These are phyloP conservation scores for Phasia obesa DNA, from an alignment of 2,888 invertebrate genomes.

Conservation along the genomic window DNA sequence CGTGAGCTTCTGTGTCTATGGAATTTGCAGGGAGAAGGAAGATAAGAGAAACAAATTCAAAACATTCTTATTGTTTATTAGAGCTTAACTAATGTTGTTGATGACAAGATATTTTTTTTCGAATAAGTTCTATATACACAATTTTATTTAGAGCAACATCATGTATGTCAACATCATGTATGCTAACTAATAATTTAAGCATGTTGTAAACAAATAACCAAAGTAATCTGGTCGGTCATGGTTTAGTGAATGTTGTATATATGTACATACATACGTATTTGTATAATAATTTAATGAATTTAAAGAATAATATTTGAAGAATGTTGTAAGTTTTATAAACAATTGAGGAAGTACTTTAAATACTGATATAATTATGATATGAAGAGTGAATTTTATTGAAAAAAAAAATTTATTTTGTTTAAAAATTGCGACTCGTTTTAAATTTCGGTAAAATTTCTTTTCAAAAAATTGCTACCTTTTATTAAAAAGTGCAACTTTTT, in stretches of 20 bases:
- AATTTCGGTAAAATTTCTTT: too few species aligned
- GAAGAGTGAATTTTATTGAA: background rate
- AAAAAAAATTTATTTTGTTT: too few species aligned
- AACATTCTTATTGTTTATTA: slow-evolving; percentile 64
- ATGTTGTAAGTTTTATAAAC: background rate
- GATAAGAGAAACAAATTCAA: background rate
- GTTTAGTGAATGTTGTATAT: slow-evolving; percentile 33
- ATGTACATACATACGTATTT: too few species aligned
- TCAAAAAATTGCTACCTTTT: too few species aligned
- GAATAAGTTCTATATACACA: slow-evolving; percentile 5
- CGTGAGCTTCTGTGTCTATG: background rate
- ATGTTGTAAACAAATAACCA: slow-evolving; percentile 2
- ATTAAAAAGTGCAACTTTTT: background rate
- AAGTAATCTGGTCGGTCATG: slow-evolving; percentile 47
- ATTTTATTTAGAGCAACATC: slow-evolving; percentile 37
- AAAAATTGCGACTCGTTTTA: too few species aligned
- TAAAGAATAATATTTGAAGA: slow-evolving; percentile 9
- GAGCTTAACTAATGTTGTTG: slow-evolving; percentile 64
- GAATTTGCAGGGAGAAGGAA: background rate
- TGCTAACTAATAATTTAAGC: slow-evolving; percentile 24
- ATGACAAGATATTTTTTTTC: slow-evolving; percentile 46
- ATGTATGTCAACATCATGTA: too few species aligned
- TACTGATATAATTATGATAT: background rate
- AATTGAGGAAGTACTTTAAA: background rate
- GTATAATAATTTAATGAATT: slow-evolving; percentile 21